Evolutionary conservation across 1,140 invertebrate species (phyloP), one percentile per base, ranked within the genome.

Genomic region (Armadillidium nasatum): DNA sequence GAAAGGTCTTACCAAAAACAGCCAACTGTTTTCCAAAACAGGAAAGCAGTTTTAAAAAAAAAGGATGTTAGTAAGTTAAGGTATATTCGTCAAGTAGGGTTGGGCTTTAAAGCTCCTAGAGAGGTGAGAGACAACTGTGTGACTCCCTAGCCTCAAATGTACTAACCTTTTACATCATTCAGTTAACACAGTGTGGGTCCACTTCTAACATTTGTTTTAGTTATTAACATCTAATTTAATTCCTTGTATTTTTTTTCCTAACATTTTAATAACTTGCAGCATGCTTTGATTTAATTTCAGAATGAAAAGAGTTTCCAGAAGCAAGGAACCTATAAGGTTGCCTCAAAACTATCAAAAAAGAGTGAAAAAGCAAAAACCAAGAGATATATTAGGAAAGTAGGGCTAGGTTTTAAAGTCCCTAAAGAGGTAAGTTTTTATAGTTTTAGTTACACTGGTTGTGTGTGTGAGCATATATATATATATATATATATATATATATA

Each of bases 341-440:
- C 2, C 11, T 60, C 50, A 60, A 60, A 60, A 7, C 50, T 60
- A 4, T 60, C 50, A 13, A 15, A 13, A 15, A 60, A 60, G 19
- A 60, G 7, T 13, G 50, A 60, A 19, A 60, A 60, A 7, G 2
- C 2, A 60, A 60, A 60, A 19, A 7, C 11, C 19, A 60, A 60
- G 7, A 89, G 97, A 82, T 96, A 97, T 84, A 89, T 89, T 82
- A 91, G 93, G 83, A 96, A 94, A 89, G 92, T 99, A 83, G 97
- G 97, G 82, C 89, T 99, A 80, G 97, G 97, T 82, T 99, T 99
- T 88, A 99, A 98, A 87, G 97, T 97, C 72, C 97, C 97, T 66
- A 88, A 92, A 70, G 81, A 99, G 96, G 98, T 43, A 33, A 33
- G 1, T 71, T 13, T 10, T 43, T 22, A 7, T 71, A 33, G 21